A percentile compares a stretch with the other conserved stretches of the same genome.
phyloP scores from a whole-genome alignment of 2,888 invertebrate genomes.

The Aquatica leii region DNA sequence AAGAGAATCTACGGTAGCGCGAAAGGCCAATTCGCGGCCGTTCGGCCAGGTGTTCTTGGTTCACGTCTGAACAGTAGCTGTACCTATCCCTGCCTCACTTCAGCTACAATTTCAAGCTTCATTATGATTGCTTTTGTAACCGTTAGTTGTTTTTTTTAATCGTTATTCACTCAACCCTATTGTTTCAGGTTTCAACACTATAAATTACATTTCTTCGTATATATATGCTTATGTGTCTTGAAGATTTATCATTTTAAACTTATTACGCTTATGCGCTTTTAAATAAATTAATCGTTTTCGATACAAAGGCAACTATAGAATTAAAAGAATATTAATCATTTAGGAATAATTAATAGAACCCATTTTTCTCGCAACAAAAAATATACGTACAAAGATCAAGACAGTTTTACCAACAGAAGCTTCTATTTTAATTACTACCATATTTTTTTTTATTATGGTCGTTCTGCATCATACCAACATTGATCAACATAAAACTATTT shows the following conservation, averaged over 20 bases:
- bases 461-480: too few relatives aligned
- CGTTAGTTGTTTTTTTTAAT: conserved; percentile 38
- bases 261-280: too few relatives aligned
- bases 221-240: conserved; percentile 3
- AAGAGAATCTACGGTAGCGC: conserved; percentile 54
- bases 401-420: too few relatives aligned
- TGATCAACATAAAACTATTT: too few relatives aligned
- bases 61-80: conserved; percentile 56
- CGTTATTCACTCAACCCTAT: conserved; percentile 18
- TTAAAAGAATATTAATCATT: too few relatives aligned
- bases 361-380: too few relatives aligned
- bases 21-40: conserved; percentile 35
- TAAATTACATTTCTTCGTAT: conserved; percentile 12
- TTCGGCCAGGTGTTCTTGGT: conserved; percentile 54
- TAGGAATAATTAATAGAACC: too few relatives aligned
- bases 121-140: conserved; percentile 42
- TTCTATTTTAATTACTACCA: too few relatives aligned
- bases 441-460: too few relatives aligned
- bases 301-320: too few relatives aligned
- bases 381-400: too few relatives aligned
- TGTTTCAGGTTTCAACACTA: conserved; percentile 18
- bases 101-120: conserved; percentile 46
- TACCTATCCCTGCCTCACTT: conserved; percentile 44
- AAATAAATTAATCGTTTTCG: too few relatives aligned
- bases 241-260: conserved; percentile 10